Conservation (phyloP, 2,888 invertebrate genomes). For the Tachina grossa region DNA sequence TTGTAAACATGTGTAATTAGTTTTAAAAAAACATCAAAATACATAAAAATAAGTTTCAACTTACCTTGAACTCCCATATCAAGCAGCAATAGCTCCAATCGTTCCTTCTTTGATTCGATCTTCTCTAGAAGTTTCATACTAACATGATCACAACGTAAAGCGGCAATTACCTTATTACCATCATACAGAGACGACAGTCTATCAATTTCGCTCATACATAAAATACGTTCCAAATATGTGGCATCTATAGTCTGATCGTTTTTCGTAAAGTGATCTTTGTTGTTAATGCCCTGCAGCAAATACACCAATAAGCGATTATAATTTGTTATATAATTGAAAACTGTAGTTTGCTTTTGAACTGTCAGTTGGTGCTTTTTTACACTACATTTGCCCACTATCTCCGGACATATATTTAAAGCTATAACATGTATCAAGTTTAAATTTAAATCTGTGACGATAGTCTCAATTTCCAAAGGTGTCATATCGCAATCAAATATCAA, state of each 20-base stretch:
- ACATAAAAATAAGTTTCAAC: not conserved
- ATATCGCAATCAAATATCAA: conserved; percentile 87
- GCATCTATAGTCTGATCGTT: conserved; percentile 72
- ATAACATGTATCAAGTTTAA: conserved; percentile 90
- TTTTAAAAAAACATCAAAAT: too few species aligned
- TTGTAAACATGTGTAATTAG: too few species aligned
- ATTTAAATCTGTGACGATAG: conserved; percentile 87
- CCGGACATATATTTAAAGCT: conserved; percentile 88
- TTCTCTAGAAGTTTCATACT: conserved; percentile 73
- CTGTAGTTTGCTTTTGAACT: conserved; percentile 77
- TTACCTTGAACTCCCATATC: conserved; percentile 75
- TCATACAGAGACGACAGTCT: conserved; percentile 74
- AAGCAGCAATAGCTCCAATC: conserved; percentile 74
- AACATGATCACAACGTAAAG: conserved; percentile 77
- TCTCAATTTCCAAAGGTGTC: conserved; percentile 87
- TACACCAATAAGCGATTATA: conserved; percentile 79
- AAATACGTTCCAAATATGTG: conserved; percentile 74
- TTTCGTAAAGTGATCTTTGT: conserved; percentile 46
- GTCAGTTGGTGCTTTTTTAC: conserved; percentile 64
- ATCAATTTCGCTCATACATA: conserved; percentile 75
- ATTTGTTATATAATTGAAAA: conserved; percentile 79
- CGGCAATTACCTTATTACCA: conserved; percentile 76
- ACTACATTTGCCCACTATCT: conserved; percentile 72
- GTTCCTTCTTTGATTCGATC: conserved; percentile 68
- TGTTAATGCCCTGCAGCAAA: conserved; percentile 76